Conservation (phyloP, 2,113 vertebrate species). For the Lanius collurio region DNA sequence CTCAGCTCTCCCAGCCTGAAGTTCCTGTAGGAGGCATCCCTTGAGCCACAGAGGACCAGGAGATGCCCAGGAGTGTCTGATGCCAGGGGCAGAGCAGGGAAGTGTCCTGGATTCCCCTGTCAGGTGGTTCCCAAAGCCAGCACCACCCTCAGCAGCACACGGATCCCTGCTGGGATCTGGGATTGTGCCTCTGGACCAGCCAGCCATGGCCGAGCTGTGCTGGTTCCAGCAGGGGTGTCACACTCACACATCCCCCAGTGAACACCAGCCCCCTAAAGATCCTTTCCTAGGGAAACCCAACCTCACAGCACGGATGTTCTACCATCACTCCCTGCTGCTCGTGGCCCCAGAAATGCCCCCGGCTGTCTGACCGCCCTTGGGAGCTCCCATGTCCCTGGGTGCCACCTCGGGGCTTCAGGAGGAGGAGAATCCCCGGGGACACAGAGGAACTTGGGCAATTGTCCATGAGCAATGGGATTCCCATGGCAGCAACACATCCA, state of each 20-base stretch:
- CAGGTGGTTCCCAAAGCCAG: neutral
- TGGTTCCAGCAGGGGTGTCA: neutral
- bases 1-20: neutral
- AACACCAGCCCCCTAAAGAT: neutral
- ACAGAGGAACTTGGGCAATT: neutral
- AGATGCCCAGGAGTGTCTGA: neutral
- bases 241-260: neutral
- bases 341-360: neutral
- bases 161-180: neutral
- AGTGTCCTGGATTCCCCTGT: neutral
- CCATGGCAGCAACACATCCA: fast-evolving
- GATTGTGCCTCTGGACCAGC: neutral
- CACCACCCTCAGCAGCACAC: neutral
- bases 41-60: neutral
- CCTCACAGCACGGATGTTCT: neutral
- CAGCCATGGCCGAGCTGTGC: neutral
- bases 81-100: neutral
- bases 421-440: neutral
- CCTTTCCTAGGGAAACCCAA: neutral
- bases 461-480: neutral
- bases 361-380: neutral
- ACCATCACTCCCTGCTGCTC: fast-evolving
- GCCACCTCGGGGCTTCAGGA: neutral
- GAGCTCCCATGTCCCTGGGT: fast-evolving
- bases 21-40: neutral